A percentile compares a stretch with the other conserved stretches of the same genome.
phyloP scores from a whole-genome alignment of 2,797 vertebrate species.

The Parauchenoglanis ngamensis region DNA sequence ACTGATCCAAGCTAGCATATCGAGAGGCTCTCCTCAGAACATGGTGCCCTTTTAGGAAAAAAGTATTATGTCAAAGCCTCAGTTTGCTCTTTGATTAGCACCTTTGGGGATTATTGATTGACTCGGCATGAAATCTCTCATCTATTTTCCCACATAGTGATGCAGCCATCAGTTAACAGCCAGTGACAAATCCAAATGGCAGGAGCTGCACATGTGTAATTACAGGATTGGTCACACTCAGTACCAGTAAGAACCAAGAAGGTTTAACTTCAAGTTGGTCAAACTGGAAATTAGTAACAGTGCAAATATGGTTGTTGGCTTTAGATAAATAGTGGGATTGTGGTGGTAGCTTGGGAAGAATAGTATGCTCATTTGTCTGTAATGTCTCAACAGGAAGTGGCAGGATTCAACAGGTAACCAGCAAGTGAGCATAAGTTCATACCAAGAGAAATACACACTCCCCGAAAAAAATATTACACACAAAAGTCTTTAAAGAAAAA shows the following conservation, averaged over 20 bases:
- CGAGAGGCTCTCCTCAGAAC: not conserved
- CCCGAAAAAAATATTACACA: not conserved
- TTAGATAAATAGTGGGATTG: constrained; percentile 11
- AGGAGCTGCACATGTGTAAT: constrained; percentile 53
- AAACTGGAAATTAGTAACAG: constrained; percentile 36
- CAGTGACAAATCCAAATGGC: constrained; percentile 55
- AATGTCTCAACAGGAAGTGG: constrained; percentile 22
- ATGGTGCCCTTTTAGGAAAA: not conserved
- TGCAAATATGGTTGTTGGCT: constrained; percentile 17
- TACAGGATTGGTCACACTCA: constrained; percentile 56
- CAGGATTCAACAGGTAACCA: constrained; percentile 58
- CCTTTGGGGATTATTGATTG: constrained; percentile 50
- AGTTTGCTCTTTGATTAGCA: constrained; percentile 53
- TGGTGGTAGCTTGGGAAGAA: constrained; percentile 38
- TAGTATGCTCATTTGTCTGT: constrained; percentile 22
- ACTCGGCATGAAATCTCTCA: constrained; percentile 69
- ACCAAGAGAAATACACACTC: not conserved
- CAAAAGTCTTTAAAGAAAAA: not conserved
- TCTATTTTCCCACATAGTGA: constrained; percentile 52
- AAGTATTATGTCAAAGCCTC: constrained; percentile 23
- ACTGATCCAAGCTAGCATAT: not conserved
- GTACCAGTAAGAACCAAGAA: constrained; percentile 39
- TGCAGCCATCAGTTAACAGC: constrained; percentile 45
- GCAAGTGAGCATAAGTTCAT: constrained; percentile 13
- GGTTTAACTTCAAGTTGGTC: constrained; percentile 28